Base-by-base conservation (phyloP, 2,888 invertebrate species). In the Cybosia mesomella region DNA sequence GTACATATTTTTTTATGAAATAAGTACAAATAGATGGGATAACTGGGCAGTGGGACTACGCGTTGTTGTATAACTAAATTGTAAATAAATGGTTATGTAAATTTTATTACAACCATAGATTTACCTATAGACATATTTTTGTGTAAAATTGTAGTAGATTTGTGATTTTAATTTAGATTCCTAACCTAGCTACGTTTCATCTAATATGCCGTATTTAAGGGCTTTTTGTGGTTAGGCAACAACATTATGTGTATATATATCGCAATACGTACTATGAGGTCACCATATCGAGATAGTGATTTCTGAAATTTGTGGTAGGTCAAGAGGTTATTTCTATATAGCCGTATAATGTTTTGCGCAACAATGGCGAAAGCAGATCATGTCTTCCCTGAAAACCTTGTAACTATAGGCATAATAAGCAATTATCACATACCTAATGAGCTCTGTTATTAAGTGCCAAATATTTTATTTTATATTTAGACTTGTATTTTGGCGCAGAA, bases 1-100 rank as follows among this genome's bases (percentile, higher is more conserved):
- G 91, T 92, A 91, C 90, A 92, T 94, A 94, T 94, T 93, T 95
- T 94, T 94, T 85, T 94, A 93, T 91, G 89, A 90, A 92, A 91
- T 93, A 92, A 94, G 94, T 94, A 94, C 94, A 94, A 94, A 94
- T 89, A 89, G 82, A 87, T 82, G 86, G 84, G 85, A 85, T 87
- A 86, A 83, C 82, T 84, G 84, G 80, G 82, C 85, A 84, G 83
- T 77, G 85, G 84, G 81, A 80, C 85, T 83, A 83, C 81, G 79
- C 81, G 85, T 86, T 86, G 87, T 83, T 85, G 82, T 76, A 34
- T 85, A 85, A 87, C 82, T 80, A 85, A 87, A 85, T 75, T 93
- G 93, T 93, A 92, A 77, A 86, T 83, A 80, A 64, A 74, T 82
- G 87, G 89, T 90, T 82, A 70, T 85, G 83, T 89, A 86, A 84